Evolutionary conservation across 2,113 vertebrate genomes (phyloP).

Genomic region (Bombycilla garrulus): DNA sequence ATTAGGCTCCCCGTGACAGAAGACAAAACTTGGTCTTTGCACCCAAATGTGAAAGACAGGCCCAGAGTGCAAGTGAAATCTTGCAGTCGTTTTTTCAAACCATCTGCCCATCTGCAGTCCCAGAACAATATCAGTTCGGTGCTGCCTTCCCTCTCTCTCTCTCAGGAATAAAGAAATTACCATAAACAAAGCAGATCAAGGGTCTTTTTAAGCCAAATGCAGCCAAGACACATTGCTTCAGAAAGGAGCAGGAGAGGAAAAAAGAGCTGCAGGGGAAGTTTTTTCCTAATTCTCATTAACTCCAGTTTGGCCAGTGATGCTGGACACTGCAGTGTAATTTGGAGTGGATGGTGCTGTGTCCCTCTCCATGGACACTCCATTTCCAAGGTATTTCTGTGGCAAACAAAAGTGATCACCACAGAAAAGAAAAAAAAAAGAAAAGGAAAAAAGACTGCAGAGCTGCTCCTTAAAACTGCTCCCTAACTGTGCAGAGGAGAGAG

Average conservation of each 20-base stretch:
- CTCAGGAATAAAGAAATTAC: slow-evolving; percentile 63
- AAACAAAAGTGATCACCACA: not conserved
- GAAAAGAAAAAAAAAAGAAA: no score
- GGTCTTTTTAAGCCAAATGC: slow-evolving; percentile 51
- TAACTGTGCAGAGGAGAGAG: not conserved
- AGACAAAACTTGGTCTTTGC: slow-evolving; percentile 61
- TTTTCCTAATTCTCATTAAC: slow-evolving; percentile 13
- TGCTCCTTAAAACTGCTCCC: not conserved
- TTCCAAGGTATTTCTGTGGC: slow-evolving; percentile 7
- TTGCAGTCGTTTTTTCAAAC: slow-evolving; percentile 60
- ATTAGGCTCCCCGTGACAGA: slow-evolving; percentile 44
- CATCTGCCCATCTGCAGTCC: slow-evolving; percentile 66
- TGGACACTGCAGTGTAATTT: not conserved
- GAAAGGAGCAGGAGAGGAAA: not conserved
- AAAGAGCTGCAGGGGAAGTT: slow-evolving; percentile 2
- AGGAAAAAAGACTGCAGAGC: not conserved
- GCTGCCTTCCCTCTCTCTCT: slow-evolving; percentile 39
- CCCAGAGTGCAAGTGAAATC: slow-evolving; percentile 65
- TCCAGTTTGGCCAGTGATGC: not conserved
- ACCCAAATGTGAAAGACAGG: slow-evolving; percentile 68
- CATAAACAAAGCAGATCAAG: slow-evolving; percentile 65
- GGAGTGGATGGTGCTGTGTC: not conserved
- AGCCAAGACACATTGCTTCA: slow-evolving; percentile 34
- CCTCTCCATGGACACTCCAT: not conserved
- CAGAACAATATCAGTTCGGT: slow-evolving; percentile 55